A percentile compares a stretch with the other conserved stretches of the same genome.
Conservation (phyloP, 2,113 vertebrate genomes). For the Cygnus atratus region DNA sequence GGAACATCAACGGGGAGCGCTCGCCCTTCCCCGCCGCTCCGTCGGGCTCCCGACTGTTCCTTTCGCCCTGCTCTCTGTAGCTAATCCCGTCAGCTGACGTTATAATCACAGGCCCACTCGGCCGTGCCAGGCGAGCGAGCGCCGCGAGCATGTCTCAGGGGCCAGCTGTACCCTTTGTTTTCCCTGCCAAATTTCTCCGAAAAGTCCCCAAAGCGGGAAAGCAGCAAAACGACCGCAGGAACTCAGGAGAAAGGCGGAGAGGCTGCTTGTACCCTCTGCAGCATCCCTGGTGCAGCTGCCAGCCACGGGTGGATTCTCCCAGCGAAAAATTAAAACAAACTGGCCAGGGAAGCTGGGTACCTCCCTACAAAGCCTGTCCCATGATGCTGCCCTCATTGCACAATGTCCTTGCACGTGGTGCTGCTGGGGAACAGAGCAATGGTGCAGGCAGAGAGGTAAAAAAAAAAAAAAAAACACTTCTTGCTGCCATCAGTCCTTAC, state of each 20-base stretch:
- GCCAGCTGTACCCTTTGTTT: background rate
- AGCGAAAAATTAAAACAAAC: background rate
- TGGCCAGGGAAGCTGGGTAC: rapidly evolving
- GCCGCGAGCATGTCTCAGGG: background rate
- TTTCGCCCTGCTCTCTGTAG: background rate
- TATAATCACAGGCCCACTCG: background rate
- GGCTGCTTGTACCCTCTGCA: rapidly evolving
- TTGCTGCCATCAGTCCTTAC: no score
- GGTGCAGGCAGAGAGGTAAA: no score
- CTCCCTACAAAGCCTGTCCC: background rate
- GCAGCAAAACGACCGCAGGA: background rate
- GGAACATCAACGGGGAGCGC: no score
- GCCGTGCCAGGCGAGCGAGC: background rate
- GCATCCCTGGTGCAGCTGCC: background rate
- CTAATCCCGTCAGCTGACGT: background rate
- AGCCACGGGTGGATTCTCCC: background rate
- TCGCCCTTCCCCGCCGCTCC: background rate
- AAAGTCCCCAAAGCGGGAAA: background rate
- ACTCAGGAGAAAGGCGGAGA: background rate
- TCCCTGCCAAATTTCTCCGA: background rate
- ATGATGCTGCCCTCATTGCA: no score
- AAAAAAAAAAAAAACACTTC: no score
- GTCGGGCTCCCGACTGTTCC: background rate
- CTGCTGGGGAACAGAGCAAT: no score
- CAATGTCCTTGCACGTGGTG: no score